Conservation (phyloP, 2,113 vertebrate species). For the Silurus asotus region DNA sequence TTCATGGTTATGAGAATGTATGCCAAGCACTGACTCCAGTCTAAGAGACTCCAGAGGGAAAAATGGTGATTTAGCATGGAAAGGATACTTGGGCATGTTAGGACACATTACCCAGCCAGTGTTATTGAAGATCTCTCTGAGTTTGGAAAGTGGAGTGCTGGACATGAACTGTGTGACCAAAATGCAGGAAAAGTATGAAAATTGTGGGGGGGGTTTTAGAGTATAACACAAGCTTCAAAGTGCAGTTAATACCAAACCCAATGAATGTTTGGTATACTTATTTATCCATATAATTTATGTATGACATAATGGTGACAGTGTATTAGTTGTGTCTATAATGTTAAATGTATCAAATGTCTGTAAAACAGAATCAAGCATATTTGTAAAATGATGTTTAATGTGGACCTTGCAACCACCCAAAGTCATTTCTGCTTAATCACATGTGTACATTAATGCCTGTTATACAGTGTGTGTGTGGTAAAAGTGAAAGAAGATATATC, state of each 20-base stretch:
- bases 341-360: neutral
- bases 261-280: neutral
- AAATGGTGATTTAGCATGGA: constrained; percentile 7
- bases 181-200: constrained; percentile 8
- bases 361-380: neutral
- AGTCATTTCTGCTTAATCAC: constrained; percentile 4
- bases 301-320: neutral
- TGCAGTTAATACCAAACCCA: neutral
- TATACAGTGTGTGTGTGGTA: neutral
- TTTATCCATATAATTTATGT: neutral
- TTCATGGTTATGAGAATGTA: constrained; percentile 35
- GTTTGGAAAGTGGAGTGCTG: constrained; percentile 27
- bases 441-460: neutral
- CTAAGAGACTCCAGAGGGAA: constrained; percentile 22
- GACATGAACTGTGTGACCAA: constrained; percentile 34
- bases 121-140: constrained; percentile 20
- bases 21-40: constrained; percentile 26
- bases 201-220: neutral
- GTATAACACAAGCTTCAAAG: neutral
- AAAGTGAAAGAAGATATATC: neutral
- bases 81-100: constrained; percentile 41
- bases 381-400: neutral
- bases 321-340: neutral
- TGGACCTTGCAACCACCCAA: constrained; percentile 9
- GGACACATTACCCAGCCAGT: constrained; percentile 30